These are phyloP conservation scores for Sebastes paucispinis DNA, from an alignment of 2,797 vertebrate genomes.

Conservation along the genomic window DNA sequence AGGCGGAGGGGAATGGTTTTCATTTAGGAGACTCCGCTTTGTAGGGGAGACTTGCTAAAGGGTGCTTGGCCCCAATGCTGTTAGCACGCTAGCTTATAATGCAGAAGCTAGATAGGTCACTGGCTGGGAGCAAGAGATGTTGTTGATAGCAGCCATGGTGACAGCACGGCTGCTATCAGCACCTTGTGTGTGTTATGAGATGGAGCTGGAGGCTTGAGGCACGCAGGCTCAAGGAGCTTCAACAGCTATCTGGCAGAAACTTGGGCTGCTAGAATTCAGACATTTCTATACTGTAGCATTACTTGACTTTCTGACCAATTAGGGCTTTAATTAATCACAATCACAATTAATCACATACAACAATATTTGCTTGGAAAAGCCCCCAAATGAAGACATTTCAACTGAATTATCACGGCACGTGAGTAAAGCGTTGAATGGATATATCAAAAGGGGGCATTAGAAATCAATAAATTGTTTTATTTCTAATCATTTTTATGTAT, in stretches of 20 bases:
- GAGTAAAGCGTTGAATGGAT: neutral
- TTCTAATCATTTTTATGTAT: no score
- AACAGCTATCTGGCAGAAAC: neutral
- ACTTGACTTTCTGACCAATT: neutral
- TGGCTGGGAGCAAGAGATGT: slow-evolving; percentile 66
- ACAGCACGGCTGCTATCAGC: slow-evolving; percentile 71
- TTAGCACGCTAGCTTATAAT: slow-evolving; percentile 82
- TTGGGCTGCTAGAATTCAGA: accelerated
- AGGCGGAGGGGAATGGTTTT: slow-evolving; percentile 88
- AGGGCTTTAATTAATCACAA: no score
- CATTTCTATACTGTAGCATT: neutral
- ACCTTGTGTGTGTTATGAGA: slow-evolving; percentile 15
- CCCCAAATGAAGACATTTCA: neutral
- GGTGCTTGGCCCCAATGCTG: slow-evolving; percentile 82
- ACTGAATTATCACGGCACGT: neutral
- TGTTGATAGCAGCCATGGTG: slow-evolving; percentile 50
- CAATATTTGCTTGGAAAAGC: neutral
- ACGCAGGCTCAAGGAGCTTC: neutral
- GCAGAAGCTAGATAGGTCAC: slow-evolving; percentile 71
- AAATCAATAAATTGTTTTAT: no score
- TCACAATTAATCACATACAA: neutral
- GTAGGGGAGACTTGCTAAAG: slow-evolving; percentile 80
- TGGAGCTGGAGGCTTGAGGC: slow-evolving; percentile 44
- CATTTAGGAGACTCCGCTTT: slow-evolving; percentile 89
- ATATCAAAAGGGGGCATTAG: no score